A percentile compares a stretch with the other conserved stretches of the same genome.
phyloP scores from a whole-genome alignment of 64 coral and sea anemone species.

The Porites australiensis region DNA sequence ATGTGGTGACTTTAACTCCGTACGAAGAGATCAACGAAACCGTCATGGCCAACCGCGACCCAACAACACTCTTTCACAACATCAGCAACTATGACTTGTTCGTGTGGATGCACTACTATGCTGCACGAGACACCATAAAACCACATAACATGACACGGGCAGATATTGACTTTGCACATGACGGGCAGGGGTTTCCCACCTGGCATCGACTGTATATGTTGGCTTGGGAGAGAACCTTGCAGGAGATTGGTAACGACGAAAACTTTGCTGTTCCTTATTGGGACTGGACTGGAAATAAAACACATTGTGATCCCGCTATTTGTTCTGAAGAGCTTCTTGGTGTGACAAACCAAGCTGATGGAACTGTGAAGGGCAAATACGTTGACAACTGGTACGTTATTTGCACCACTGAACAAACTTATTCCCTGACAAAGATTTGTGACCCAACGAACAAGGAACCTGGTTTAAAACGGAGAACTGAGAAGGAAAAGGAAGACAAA shows the following conservation, averaged over 20 bases:
- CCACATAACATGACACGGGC: constrained; percentile 5
- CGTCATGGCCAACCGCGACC: background rate
- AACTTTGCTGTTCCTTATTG: no score
- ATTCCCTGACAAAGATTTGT: background rate
- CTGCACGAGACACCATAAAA: constrained; percentile 19
- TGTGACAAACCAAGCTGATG: constrained; percentile 11
- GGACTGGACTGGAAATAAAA: no score
- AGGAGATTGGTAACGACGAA: no score
- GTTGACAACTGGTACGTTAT: no score
- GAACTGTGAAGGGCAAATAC: background rate
- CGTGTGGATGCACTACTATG: no score
- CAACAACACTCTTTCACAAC: no score
- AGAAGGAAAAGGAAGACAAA: background rate
- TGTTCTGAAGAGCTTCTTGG: constrained; percentile 72
- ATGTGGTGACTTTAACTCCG: no score
- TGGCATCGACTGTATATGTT: no score
- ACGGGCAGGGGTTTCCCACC: constrained; percentile 7
- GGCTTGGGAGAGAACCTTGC: no score
- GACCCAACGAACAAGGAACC: background rate
- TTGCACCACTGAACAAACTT: background rate
- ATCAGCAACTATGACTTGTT: no score
- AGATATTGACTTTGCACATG: constrained; percentile 67
- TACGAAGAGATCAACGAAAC: no score
- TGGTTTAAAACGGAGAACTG: background rate
- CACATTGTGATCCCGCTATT: no score